Conservation (phyloP, 2,113 vertebrate genomes). For the Scolopax mira region DNA sequence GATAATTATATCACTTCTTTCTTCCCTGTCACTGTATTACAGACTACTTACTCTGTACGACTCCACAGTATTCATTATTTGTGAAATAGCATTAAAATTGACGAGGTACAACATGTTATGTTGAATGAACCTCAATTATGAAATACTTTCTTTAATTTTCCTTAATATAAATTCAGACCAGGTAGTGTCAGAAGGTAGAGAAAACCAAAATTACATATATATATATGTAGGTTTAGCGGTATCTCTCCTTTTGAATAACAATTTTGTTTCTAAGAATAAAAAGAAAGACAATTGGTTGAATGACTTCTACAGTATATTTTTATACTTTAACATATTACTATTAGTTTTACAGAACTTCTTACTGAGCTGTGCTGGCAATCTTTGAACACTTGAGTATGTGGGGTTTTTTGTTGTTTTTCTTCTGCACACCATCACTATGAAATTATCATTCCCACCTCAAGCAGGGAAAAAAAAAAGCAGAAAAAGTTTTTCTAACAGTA, state of each 20-base stretch:
- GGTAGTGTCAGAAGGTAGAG: not conserved
- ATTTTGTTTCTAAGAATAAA: conserved; percentile 64
- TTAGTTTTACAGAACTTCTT: conserved; percentile 52
- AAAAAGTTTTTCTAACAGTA: conserved; percentile 48
- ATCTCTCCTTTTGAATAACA: not conserved
- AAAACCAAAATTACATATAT: not conserved
- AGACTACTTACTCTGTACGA: not conserved
- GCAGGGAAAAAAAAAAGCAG: not conserved
- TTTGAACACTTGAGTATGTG: not conserved
- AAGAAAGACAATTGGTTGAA: conserved; percentile 62
- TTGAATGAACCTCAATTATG: conserved; percentile 32
- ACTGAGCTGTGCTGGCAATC: not conserved
- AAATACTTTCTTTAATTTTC: conserved; percentile 56
- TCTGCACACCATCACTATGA: not conserved
- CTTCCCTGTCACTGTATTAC: not conserved
- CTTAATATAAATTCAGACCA: conserved; percentile 43
- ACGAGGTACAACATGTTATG: conserved; percentile 17
- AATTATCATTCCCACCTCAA: conserved; percentile 44
- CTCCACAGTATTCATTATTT: conserved; percentile 1
- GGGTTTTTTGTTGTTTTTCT: not conserved
- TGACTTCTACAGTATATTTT: conserved; percentile 34
- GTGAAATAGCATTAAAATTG: conserved; percentile 35
- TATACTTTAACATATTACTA: conserved; percentile 33
- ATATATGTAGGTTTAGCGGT: not conserved
- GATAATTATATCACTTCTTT: conserved; percentile 33